Conservation (phyloP, 2,888 invertebrate genomes). For the Matsumyia berberina region DNA sequence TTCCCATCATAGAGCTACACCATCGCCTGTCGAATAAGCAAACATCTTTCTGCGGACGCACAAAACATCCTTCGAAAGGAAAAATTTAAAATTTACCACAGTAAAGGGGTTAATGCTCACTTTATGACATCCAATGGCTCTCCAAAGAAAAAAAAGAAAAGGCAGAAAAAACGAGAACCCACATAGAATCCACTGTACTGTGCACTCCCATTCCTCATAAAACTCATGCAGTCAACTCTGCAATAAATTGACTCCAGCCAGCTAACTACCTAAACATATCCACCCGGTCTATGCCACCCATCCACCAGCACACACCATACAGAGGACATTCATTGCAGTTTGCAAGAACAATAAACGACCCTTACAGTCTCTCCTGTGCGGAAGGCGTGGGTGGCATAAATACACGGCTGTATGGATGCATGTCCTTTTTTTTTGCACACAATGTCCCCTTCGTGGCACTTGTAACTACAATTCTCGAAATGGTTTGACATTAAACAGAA, state of each 20-base stretch:
- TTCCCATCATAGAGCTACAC: constrained; percentile 45
- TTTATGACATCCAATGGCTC: constrained; percentile 62
- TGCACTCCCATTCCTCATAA: constrained; percentile 66
- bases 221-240: constrained; percentile 75
- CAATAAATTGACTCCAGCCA: constrained; percentile 71
- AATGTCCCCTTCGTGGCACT: constrained; percentile 5
- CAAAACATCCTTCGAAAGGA: constrained; percentile 22
- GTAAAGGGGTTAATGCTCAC: constrained; percentile 73
- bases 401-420: constrained; percentile 16
- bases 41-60: constrained; percentile 40
- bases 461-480: constrained; percentile 56
- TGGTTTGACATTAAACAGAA: constrained; percentile 73
- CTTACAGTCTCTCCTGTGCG: constrained; percentile 18
- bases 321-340: constrained; percentile 74
- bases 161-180: constrained; percentile 20
- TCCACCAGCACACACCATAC: constrained; percentile 36
- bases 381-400: constrained; percentile 17
- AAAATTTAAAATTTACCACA: constrained; percentile 48
- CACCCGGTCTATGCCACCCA: constrained; percentile 10
- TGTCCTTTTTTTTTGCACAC: constrained; percentile 11
- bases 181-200: constrained; percentile 65
- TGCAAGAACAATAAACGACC: constrained; percentile 73
- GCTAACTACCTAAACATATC: constrained; percentile 70
- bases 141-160: constrained; percentile 21
- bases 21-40: constrained; percentile 61